Conservation (phyloP, 1,140 invertebrate genomes). For the Drosophila sturtevanti region DNA sequence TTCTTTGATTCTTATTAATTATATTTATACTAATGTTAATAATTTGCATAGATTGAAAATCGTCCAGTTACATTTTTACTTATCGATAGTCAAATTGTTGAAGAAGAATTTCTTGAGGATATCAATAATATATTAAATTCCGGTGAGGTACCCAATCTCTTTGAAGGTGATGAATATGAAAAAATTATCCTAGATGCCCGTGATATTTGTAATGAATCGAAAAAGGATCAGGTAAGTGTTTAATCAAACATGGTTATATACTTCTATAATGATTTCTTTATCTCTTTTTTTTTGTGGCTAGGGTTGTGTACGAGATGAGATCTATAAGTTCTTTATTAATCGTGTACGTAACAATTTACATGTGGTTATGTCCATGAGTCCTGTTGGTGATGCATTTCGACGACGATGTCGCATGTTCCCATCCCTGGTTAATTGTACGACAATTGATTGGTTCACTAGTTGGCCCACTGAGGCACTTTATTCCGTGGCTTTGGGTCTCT, state of each 20-base stretch:
- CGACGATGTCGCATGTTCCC: slow-evolving; percentile 93
- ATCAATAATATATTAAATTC: slow-evolving; percentile 96
- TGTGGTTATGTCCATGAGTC: slow-evolving; percentile 94
- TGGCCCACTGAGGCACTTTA: slow-evolving; percentile 95
- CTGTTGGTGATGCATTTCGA: slow-evolving; percentile 92
- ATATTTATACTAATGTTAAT: too few relatives aligned
- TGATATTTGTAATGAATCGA: slow-evolving; percentile 87
- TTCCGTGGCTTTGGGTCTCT: slow-evolving; percentile 88
- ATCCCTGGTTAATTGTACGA: slow-evolving; percentile 95
- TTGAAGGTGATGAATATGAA: slow-evolving; percentile 93
- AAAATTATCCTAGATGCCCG: slow-evolving; percentile 89
- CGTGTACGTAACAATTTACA: slow-evolving; percentile 91
- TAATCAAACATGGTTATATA: neutral
- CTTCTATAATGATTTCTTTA: too few relatives aligned
- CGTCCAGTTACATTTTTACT: slow-evolving; percentile 94
- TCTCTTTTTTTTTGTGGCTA: slow-evolving; percentile 11
- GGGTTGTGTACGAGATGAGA: slow-evolving; percentile 88
- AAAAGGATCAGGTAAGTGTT: slow-evolving; percentile 83
- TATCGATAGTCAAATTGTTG: slow-evolving; percentile 94
- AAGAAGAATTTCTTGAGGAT: slow-evolving; percentile 96
- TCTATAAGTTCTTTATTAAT: slow-evolving; percentile 92
- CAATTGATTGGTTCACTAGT: slow-evolving; percentile 96
- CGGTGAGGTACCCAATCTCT: slow-evolving; percentile 93
- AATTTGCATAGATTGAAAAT: slow-evolving; percentile 84
- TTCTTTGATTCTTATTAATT: neutral